phyloP scores from a whole-genome alignment of 2,888 invertebrate genomes.

The Troides oblongomaculatus region DNA sequence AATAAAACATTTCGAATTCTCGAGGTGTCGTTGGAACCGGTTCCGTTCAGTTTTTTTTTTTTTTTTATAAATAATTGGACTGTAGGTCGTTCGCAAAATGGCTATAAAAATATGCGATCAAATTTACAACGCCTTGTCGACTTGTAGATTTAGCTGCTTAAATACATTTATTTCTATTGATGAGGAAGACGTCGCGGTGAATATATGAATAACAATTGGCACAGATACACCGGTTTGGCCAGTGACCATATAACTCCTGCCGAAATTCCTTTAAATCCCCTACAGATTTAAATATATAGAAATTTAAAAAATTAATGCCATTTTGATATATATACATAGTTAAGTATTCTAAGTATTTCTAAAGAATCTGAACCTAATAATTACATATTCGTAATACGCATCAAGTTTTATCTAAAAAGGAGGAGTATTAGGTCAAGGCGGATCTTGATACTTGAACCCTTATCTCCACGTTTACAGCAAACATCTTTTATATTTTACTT shows the following conservation, averaged over 20 bases:
- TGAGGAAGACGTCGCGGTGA: no score
- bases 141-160: constrained; percentile 19
- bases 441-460: background rate
- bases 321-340: no score
- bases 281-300: no score
- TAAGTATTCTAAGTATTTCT: no score
- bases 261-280: no score
- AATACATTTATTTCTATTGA: constrained; percentile 1
- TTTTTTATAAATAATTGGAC: constrained; percentile 34
- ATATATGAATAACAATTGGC: no score
- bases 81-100: constrained; percentile 30
- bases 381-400: background rate
- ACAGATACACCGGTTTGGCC: no score
- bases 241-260: no score
- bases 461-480: background rate
- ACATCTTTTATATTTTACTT: background rate
- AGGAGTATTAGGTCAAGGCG: constrained; percentile 16
- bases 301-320: no score
- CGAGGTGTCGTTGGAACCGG: constrained; percentile 31
- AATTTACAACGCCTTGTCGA: constrained; percentile 24
- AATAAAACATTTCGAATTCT: constrained; percentile 21
- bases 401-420: constrained; percentile 15
- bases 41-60: constrained; percentile 25
- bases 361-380: no score
- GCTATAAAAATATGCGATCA: constrained; percentile 17